Conservation (phyloP, 2,797 vertebrate genomes). For the Serranus cabrilla region DNA sequence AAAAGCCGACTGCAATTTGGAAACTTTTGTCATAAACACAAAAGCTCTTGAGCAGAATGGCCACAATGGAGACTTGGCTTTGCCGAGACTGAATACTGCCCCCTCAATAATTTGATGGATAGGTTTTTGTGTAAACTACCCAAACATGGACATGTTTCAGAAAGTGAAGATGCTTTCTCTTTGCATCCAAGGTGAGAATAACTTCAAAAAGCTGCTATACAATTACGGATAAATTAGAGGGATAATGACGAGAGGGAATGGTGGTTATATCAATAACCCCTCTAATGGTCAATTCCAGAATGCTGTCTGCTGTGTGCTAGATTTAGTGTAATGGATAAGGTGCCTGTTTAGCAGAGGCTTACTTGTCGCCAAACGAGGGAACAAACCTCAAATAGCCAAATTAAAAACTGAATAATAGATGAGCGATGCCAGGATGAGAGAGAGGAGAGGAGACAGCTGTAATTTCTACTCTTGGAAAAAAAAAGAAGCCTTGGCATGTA, state of each 20-base stretch:
- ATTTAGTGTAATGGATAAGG: slow-evolving; percentile 88
- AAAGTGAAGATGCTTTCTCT: slow-evolving; percentile 73
- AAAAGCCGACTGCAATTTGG: slow-evolving; percentile 80
- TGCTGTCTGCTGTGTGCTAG: slow-evolving; percentile 83
- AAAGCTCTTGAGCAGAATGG: slow-evolving; percentile 75
- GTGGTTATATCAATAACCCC: slow-evolving; percentile 86
- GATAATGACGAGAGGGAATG: slow-evolving; percentile 83
- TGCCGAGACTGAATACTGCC: slow-evolving; percentile 51
- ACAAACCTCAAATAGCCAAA: slow-evolving; percentile 89
- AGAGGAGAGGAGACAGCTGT: slow-evolving; percentile 83
- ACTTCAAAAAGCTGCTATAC: slow-evolving; percentile 79
- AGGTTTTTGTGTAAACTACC: slow-evolving; percentile 57
- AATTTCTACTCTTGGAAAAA: slow-evolving; percentile 81
- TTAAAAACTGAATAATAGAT: slow-evolving; percentile 91
- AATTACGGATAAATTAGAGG: slow-evolving; percentile 87
- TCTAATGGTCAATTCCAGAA: slow-evolving; percentile 87
- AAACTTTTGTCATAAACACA: slow-evolving; percentile 82
- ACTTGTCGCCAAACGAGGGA: slow-evolving; percentile 86
- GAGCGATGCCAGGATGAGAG: slow-evolving; percentile 85
- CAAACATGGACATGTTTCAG: slow-evolving; percentile 73
- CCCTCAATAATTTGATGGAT: slow-evolving; percentile 65
- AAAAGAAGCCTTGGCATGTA: slow-evolving; percentile 74
- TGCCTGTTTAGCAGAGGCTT: slow-evolving; percentile 85
- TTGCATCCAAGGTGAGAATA: slow-evolving; percentile 80
- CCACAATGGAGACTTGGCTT: slow-evolving; percentile 64